Percentiles rank a stretch among this genome's conserved stretches.
Conservation (phyloP, 2,888 invertebrate genomes). For the Nezara viridula region DNA sequence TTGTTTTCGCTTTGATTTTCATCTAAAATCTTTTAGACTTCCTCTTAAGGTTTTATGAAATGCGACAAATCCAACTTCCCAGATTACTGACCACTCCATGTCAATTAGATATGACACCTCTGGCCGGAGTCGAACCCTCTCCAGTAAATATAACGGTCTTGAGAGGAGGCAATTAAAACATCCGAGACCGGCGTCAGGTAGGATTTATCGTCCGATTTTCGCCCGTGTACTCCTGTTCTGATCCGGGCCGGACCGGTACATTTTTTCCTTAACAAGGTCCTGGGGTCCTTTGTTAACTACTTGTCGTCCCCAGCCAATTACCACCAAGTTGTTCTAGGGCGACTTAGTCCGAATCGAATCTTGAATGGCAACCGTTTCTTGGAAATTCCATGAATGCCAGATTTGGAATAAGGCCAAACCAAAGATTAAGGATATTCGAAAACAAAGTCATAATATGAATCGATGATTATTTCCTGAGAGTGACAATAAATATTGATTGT, state of each 20-base stretch:
- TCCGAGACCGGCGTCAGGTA: neutral
- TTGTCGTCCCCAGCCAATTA: conserved; percentile 15
- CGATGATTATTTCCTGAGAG: neutral
- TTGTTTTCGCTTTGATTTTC: neutral
- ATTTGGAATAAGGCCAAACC: neutral
- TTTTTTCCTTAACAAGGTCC: conserved; percentile 36
- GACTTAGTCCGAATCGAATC: neutral
- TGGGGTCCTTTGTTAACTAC: neutral
- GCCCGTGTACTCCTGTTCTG: neutral
- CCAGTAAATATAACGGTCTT: neutral
- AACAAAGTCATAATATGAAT: neutral
- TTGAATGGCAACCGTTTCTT: neutral
- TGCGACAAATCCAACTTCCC: neutral
- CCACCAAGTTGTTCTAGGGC: neutral
- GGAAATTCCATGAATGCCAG: neutral
- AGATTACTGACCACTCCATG: neutral
- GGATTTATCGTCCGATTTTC: conserved; percentile 12
- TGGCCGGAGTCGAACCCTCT: neutral
- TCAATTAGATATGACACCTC: conserved; percentile 7
- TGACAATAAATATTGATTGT: too few relatives aligned
- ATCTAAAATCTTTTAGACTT: too few relatives aligned
- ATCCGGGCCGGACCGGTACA: neutral
- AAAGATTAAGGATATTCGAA: neutral
- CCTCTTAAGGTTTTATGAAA: neutral
- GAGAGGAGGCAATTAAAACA: conserved; percentile 25